phyloP scores from a whole-genome alignment of 1,140 invertebrate genomes.

The Magallana gigas region DNA sequence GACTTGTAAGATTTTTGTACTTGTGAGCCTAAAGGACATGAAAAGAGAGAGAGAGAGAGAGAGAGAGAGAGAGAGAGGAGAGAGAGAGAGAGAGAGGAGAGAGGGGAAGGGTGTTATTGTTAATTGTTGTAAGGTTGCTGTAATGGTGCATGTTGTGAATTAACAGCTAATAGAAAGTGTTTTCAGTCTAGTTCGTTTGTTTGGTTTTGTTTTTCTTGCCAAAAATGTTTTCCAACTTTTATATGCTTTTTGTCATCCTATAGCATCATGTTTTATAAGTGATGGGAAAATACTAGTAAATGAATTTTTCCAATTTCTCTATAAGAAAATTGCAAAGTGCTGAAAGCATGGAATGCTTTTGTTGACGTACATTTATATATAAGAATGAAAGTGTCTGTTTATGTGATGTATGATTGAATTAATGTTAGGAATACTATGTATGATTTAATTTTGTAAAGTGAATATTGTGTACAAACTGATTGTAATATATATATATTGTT shows the following conservation, averaged over 20 bases:
- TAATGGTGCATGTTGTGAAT: not conserved
- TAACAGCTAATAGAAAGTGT: not conserved
- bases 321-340: too few species aligned
- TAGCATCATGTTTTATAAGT: not conserved
- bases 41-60: not conserved
- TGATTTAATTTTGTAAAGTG: not conserved
- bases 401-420: not conserved
- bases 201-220: constrained; percentile 9
- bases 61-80: not conserved
- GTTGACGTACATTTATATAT: too few species aligned
- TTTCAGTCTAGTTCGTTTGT: not conserved
- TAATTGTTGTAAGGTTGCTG: not conserved
- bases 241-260: not conserved
- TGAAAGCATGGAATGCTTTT: constrained; percentile 6
- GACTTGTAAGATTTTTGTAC: too few species aligned
- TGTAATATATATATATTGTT: constrained; percentile 11
- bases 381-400: not conserved
- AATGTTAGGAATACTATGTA: not conserved
- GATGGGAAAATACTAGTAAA: not conserved
- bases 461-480: not conserved
- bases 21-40: too few species aligned
- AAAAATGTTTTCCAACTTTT: constrained; percentile 20
- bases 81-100: not conserved
- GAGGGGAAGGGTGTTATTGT: not conserved
- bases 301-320: too few species aligned